Conservation (phyloP, 1,140 invertebrate genomes). For the Planococcus citri region DNA sequence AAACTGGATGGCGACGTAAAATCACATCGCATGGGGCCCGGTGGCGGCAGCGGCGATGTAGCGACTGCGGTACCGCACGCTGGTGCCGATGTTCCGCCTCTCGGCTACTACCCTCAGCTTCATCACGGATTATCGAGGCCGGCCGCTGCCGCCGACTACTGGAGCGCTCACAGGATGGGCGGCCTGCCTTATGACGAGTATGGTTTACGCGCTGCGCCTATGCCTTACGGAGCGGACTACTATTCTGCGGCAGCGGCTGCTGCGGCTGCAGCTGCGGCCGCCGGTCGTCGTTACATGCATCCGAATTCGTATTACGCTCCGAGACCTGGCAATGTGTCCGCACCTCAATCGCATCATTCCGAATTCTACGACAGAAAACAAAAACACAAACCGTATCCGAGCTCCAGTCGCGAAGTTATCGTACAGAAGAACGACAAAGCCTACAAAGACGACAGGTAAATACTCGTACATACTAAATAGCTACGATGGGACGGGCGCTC, state of each 20-base stretch:
- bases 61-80: not conserved
- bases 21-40: not conserved
- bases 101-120: not conserved
- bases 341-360: not conserved
- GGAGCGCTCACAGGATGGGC: not conserved
- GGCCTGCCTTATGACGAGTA: conserved; percentile 17
- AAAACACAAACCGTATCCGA: conserved; percentile 31
- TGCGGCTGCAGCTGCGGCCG: conserved; percentile 19
- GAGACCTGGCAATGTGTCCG: not conserved
- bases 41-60: not conserved
- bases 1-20: not conserved
- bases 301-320: conserved; percentile 21
- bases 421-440: conserved; percentile 50
- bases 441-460: conserved; percentile 26
- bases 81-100: not conserved
- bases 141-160: too few species aligned
- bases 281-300: conserved; percentile 22
- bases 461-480: conserved; percentile 23
- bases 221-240: conserved; percentile 27
- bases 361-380: conserved; percentile 22
- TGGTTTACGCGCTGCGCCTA: conserved; percentile 24
- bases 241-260: conserved; percentile 23
- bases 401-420: conserved; percentile 50
- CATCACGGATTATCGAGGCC: conserved; percentile 1
- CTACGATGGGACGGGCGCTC: not conserved